These are phyloP conservation scores for Glandiceps talaboti DNA, from an alignment of 53 echinoderm and acorn worm genomes.

Conservation along the genomic window DNA sequence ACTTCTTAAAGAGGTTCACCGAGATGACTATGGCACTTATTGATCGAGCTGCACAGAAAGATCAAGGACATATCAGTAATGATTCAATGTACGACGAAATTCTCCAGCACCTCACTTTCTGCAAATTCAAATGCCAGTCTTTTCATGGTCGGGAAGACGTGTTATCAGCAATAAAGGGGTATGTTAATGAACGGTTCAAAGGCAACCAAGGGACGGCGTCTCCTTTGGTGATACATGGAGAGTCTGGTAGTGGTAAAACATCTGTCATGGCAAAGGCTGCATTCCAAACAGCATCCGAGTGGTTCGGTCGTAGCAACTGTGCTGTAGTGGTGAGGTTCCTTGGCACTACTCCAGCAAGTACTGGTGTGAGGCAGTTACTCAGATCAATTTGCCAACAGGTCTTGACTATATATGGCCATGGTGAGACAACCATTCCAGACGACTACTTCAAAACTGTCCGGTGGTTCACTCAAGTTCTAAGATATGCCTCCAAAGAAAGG, in stretches of 20 bases:
- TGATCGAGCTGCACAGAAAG: slow-evolving; percentile 18
- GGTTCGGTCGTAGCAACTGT: slow-evolving; percentile 3
- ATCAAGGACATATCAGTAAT: slow-evolving; percentile 12
- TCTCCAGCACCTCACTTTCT: slow-evolving; percentile 33
- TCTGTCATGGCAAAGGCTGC: slow-evolving; percentile 29
- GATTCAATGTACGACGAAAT: slow-evolving; percentile 27
- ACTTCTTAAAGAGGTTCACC: slow-evolving; percentile 22
- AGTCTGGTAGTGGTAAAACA: slow-evolving; percentile 34
- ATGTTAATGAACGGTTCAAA: slow-evolving; percentile 8
- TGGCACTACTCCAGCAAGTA: slow-evolving; percentile 24
- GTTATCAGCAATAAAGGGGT: slow-evolving; percentile 8
- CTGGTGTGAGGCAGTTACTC: slow-evolving; percentile 16
- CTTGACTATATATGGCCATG: slow-evolving; percentile 4
- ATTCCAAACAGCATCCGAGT: slow-evolving; percentile 1
- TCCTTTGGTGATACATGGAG: slow-evolving; percentile 25
- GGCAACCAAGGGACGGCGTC: not conserved
- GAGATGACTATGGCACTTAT: slow-evolving; percentile 22
- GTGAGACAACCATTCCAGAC: not conserved
- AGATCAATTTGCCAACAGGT: slow-evolving; percentile 25
- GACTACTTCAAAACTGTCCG: slow-evolving; percentile 27
- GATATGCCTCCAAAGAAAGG: slow-evolving; percentile 13
- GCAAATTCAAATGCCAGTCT: slow-evolving; percentile 22
- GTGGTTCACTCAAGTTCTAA: slow-evolving; percentile 8
- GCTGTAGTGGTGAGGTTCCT: slow-evolving; percentile 25
- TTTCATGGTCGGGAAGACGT: slow-evolving; percentile 34